Evolutionary conservation across 2,113 vertebrate genomes (phyloP), one percentile per base, ranked within the genome.

Genomic region (Procavia capensis): DNA sequence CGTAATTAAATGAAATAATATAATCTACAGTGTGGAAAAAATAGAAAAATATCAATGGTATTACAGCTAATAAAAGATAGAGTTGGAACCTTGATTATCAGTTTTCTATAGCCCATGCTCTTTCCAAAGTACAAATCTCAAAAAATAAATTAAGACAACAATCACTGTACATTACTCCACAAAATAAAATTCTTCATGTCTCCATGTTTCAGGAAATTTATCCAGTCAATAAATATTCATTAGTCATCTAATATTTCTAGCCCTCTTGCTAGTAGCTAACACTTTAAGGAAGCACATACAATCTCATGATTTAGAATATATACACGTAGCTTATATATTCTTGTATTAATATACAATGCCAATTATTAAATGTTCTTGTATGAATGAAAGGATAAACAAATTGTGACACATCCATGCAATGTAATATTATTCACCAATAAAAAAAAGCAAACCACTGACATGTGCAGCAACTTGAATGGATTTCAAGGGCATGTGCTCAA

Each of bases 1-100:
- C 8, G 57, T 93, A 64, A 45, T 72, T 89, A 94, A 90, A 76
- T 91, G 25, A 85, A 27, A 34, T 70, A 66, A 79, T 81, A 47
- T 57, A 91, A 70, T 0, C 10, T 68, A 89, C 3, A 64, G 22
- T 82, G 11, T 70, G 24, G 2, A 68, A 29, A 91, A 81, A 87
- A 72, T 59, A 47, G 7, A 25, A 61, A 6, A 24, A 57, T 70
- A 2, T 47, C 45, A 86, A 92, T 50, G 5, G 20, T 50, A 82
- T 61, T 22, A 61, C 34, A 84, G 5, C 11, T 85, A 41, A 41
- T 70, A 81, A 68, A 8, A 47, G 0, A 2, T 39, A 64, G 19
- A 72, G 29, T 6, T 88, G 1, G 34, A 80, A 81, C 5, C 1
- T 91, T 91, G 34, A 84, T 74, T 84, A 76, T 29, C 68, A 80